Evolutionary conservation across 2,797 vertebrate genomes (phyloP).

Genomic region (Valencia hispanica): DNA sequence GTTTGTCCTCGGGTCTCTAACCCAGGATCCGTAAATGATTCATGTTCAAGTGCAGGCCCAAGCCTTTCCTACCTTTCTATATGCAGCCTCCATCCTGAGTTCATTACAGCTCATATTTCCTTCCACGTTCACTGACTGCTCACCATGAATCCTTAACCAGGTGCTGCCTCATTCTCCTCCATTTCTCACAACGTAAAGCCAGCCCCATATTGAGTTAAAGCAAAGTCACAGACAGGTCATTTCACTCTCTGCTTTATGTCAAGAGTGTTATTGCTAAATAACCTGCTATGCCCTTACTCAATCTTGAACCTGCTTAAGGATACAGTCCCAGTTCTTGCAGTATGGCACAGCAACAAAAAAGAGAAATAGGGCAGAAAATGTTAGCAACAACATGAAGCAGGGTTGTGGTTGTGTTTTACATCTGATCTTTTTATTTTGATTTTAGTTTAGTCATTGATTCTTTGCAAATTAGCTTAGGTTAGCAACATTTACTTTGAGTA

Average conservation of each 20-base stretch:
- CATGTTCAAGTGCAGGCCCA: slow-evolving; percentile 10
- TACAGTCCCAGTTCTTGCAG: slow-evolving; percentile 9
- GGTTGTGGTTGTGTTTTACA: background rate
- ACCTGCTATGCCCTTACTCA: slow-evolving; percentile 10
- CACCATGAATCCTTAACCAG: slow-evolving; percentile 41
- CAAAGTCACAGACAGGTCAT: slow-evolving; percentile 35
- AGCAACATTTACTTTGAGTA: background rate
- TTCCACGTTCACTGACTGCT: slow-evolving; percentile 12
- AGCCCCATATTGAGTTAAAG: slow-evolving; percentile 9
- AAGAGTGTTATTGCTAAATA: slow-evolving; percentile 25
- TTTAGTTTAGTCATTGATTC: background rate
- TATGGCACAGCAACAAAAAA: background rate
- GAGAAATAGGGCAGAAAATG: background rate
- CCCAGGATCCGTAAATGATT: slow-evolving; percentile 33
- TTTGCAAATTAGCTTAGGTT: background rate
- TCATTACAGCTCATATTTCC: slow-evolving; percentile 45
- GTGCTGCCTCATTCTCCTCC: background rate
- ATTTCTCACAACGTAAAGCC: slow-evolving; percentile 9
- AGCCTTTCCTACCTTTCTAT: slow-evolving; percentile 13
- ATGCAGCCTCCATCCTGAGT: slow-evolving; percentile 32
- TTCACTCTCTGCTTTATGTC: slow-evolving; percentile 31
- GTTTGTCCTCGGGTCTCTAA: slow-evolving; percentile 33
- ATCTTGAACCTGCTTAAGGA: slow-evolving; percentile 19
- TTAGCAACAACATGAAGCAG: no score
- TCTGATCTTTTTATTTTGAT: background rate